Conservation (phyloP, 2,797 vertebrate genomes). For the Artibeus jamaicensis region DNA sequence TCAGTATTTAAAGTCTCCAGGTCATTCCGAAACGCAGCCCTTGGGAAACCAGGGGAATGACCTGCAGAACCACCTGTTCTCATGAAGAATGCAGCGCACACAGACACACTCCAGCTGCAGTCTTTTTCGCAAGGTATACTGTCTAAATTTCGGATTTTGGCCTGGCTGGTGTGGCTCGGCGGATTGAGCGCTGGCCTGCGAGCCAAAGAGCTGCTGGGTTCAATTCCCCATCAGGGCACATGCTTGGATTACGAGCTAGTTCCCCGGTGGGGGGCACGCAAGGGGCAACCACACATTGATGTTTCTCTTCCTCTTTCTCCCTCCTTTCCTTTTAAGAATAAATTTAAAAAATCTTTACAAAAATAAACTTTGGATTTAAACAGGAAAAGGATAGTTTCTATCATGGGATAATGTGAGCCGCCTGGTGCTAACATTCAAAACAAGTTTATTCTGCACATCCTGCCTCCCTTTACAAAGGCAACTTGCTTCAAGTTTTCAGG, state of each 20-base stretch:
- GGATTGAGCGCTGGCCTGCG: too few species aligned
- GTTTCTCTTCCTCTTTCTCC: too few species aligned
- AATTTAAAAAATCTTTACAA: too few species aligned
- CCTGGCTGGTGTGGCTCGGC: too few species aligned
- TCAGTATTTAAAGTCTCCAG: background rate
- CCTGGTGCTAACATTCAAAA: background rate
- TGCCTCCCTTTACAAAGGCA: background rate
- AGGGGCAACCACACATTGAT: too few species aligned
- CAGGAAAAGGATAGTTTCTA: background rate
- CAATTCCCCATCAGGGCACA: too few species aligned
- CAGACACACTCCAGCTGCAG: background rate
- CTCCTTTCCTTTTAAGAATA: too few species aligned
- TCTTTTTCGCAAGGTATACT: background rate
- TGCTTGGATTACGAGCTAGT: too few species aligned
- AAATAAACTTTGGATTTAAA: background rate
- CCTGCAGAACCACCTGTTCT: background rate
- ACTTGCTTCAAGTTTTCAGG: background rate
- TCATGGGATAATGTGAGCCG: background rate
- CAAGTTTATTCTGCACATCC: background rate
- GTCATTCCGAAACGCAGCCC: background rate
- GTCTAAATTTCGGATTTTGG: background rate
- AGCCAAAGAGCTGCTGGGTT: too few species aligned
- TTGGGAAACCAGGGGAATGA: background rate
- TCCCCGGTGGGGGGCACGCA: too few species aligned
- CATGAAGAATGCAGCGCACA: background rate